Base-by-base conservation (phyloP, 2,797 vertebrate species). In the Neoniphon sammara region DNA sequence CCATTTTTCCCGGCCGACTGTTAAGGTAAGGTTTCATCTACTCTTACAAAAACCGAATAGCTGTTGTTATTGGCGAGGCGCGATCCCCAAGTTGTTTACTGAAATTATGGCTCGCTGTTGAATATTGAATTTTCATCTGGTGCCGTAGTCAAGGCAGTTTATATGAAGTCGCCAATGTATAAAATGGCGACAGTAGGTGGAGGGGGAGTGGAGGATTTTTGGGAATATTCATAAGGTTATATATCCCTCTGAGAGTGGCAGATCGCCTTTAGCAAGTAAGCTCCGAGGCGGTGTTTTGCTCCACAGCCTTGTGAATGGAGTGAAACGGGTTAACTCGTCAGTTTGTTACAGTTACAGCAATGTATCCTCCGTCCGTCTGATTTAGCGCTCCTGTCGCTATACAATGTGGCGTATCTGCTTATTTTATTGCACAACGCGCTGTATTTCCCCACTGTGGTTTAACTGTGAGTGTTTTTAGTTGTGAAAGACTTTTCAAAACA, bases 131-230 rank as follows among this genome's bases (percentile, higher is more conserved):
- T 83, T 91, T 88, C 86, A 89, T 91, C 85, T 91, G 87, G 77
- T 85, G 91, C 86, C 73, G 91, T 87, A 89, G 91, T 87, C 88
- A 78, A 89, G 88, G 88, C 92, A 93, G 91, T 92, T 92, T 92
- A 91, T 89, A 92, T 93, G 88, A 94, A 94, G 94, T 95, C 93
- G 92, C 91, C 93, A 91, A 93, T 93, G 92, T 94, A 93, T 94
- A 95, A 95, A 94, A 95, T 95, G 94, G 94, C 94, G 94, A 95
- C 94, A 95, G 92, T 92, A 92, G 91, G 93, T 90, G 91, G 89
- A 93, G 90, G 90, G 87, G 87, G 73, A 85, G 85, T 88, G 90
- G 87, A 90, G 87, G 91, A 78, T 85, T 92, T 74, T 83, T 80
- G 88, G 88, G 81, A 83, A 89, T 91, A 91, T 91, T 85, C 87